These are phyloP conservation scores for Passerina amoena DNA, from an alignment of 2,113 vertebrate species.

Conservation along the genomic window DNA sequence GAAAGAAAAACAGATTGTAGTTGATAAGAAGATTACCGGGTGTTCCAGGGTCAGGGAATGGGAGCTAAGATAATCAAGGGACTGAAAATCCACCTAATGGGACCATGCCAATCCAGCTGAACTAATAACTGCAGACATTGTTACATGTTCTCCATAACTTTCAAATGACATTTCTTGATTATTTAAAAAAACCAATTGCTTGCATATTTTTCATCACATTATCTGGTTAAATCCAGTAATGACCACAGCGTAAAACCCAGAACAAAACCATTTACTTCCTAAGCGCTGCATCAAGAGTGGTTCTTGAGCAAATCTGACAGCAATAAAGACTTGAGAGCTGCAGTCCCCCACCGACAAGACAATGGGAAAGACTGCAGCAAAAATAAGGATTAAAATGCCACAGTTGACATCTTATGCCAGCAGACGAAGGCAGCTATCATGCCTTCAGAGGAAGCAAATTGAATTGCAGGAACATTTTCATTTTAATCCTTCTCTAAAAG, in stretches of 20 bases:
- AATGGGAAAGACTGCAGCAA: background rate
- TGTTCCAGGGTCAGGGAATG: constrained; percentile 25
- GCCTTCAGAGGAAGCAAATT: background rate
- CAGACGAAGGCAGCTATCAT: background rate
- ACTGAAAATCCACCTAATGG: constrained; percentile 48
- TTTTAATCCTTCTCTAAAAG: background rate
- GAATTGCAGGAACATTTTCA: background rate
- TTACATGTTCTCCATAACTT: background rate
- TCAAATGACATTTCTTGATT: background rate
- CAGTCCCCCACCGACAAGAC: background rate
- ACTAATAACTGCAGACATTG: background rate
- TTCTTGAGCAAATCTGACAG: background rate
- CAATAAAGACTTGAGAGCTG: background rate
- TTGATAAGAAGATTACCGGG: constrained; percentile 17
- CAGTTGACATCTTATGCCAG: background rate
- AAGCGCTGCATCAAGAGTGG: rapidly evolving
- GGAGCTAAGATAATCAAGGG: constrained; percentile 9
- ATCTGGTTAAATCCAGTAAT: background rate
- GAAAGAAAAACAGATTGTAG: constrained; percentile 22
- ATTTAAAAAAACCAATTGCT: background rate
- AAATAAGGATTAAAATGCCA: background rate
- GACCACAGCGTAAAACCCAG: background rate
- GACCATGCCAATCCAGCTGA: background rate
- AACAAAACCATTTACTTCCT: background rate
- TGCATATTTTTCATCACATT: background rate